Evolutionary conservation across 2,888 invertebrate species (phyloP).

Genomic region (Escarpia spicata): DNA sequence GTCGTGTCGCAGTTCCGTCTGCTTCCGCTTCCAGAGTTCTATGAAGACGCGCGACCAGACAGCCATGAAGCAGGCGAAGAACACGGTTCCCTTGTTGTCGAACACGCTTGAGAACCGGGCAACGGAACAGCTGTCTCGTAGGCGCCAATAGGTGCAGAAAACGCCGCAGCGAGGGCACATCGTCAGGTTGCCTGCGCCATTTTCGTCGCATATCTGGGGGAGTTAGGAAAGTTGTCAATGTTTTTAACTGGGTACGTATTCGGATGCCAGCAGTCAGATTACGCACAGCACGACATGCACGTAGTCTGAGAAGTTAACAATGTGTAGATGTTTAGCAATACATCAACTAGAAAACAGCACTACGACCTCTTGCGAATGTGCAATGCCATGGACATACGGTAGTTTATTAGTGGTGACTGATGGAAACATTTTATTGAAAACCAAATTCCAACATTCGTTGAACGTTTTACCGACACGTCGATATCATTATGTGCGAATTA

Average conservation of each 20-base stretch:
- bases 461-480: too few species aligned
- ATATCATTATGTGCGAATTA: too few species aligned
- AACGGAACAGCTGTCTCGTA: constrained; percentile 34
- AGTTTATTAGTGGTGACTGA: too few species aligned
- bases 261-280: not conserved
- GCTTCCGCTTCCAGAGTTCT: constrained; percentile 94
- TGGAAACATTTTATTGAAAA: too few species aligned
- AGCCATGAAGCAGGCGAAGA: not conserved
- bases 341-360: too few species aligned
- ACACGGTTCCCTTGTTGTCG: not conserved
- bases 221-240: not conserved
- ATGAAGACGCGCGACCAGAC: constrained; percentile 71
- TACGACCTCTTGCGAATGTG: too few species aligned
- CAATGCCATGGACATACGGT: too few species aligned
- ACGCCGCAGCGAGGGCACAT: constrained; percentile 64
- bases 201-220: constrained; percentile 36
- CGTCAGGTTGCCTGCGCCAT: constrained; percentile 36
- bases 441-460: not conserved
- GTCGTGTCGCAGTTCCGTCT: constrained; percentile 92
- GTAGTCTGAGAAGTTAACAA: too few species aligned
- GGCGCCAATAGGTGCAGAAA: constrained; percentile 61
- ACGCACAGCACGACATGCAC: not conserved
- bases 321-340: too few species aligned
- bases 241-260: not conserved
- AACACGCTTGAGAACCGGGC: not conserved